phyloP scores from a whole-genome alignment of 2,113 vertebrate genomes.

The Egretta garzetta region DNA sequence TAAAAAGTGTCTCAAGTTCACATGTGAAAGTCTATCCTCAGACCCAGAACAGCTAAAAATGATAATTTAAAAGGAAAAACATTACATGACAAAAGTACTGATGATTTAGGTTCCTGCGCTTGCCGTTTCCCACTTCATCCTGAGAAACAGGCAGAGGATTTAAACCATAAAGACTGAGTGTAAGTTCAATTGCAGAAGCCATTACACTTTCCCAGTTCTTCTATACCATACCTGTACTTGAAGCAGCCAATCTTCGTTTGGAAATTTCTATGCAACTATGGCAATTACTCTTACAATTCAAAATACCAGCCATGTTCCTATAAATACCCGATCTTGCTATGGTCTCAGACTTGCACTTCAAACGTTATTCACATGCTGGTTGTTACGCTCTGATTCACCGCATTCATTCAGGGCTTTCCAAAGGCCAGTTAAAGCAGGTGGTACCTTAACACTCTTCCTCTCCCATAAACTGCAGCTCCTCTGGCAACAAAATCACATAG shows the following conservation, averaged over 20 bases:
- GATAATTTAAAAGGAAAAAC: neutral
- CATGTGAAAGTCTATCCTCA: neutral
- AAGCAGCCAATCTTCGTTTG: neutral
- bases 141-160: neutral
- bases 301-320: neutral
- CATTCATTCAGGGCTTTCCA: neutral
- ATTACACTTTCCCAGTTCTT: neutral
- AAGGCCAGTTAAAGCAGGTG: neutral
- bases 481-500: neutral
- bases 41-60: neutral
- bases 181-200: neutral
- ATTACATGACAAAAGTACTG: neutral
- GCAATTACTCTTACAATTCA: neutral
- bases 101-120: neutral
- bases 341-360: neutral
- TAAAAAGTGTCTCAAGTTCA: neutral
- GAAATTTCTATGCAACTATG: neutral
- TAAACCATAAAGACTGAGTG: neutral
- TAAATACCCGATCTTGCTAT: neutral
- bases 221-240: neutral
- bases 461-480: neutral
- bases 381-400: accelerated
- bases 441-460: neutral
- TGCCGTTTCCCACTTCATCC: neutral
- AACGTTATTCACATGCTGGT: neutral